A percentile compares a stretch with the other conserved stretches of the same genome.
These are phyloP conservation scores for Pangasius krempfi DNA, from an alignment of 2,797 vertebrate species.

Conservation along the genomic window DNA sequence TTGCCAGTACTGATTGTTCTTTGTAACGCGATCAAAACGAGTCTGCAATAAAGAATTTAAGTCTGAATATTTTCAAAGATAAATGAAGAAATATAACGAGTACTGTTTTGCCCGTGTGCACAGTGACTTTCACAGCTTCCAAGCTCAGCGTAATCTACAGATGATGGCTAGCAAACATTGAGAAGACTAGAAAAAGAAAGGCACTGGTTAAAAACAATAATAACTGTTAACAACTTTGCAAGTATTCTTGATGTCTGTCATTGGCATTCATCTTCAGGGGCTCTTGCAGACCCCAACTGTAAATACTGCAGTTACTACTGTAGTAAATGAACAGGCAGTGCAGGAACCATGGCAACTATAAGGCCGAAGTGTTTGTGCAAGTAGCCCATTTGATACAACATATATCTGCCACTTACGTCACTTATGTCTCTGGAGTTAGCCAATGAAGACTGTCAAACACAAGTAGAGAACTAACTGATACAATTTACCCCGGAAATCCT, in stretches of 20 bases:
- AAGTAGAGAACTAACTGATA: neutral
- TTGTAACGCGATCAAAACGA: neutral
- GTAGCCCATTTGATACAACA: neutral
- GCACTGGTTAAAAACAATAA: neutral
- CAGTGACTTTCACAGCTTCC: neutral
- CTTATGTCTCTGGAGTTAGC: neutral
- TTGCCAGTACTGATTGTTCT: neutral
- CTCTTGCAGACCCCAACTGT: neutral
- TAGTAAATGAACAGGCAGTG: neutral
- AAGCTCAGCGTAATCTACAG: neutral
- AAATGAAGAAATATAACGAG: neutral
- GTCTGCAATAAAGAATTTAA: neutral
- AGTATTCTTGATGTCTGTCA: neutral
- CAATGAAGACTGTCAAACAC: neutral
- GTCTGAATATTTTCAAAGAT: neutral
- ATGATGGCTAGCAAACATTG: neutral
- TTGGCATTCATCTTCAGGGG: neutral
- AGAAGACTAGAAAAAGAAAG: neutral
- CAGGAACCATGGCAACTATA: neutral
- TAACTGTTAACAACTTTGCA: neutral
- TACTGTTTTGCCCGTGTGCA: neutral
- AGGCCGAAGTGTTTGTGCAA: neutral
- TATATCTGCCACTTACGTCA: neutral
- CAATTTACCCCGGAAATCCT: neutral
- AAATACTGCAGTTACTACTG: neutral